phyloP scores from a whole-genome alignment of 1,140 invertebrate species.

The Heliconius melpomene region DNA sequence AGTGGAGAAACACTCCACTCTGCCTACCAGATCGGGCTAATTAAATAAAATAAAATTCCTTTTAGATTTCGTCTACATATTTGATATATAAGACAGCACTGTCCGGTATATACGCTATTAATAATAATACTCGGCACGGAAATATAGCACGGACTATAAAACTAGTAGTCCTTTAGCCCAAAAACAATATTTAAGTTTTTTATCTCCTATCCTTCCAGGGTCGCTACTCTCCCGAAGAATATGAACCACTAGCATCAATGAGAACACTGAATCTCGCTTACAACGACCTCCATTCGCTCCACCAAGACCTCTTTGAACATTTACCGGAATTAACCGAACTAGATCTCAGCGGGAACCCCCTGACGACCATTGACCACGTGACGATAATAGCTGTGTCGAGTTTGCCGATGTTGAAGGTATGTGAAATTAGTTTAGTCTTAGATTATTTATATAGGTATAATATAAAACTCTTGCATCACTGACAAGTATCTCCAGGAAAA shows the following conservation, averaged over 20 bases:
- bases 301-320: constrained; percentile 88
- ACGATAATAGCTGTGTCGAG: constrained; percentile 84
- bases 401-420: constrained; percentile 84
- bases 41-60: too few relatives aligned
- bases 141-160: too few relatives aligned
- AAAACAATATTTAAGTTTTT: not conserved
- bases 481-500: too few relatives aligned
- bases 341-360: constrained; percentile 85
- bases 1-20: not conserved
- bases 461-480: too few relatives aligned
- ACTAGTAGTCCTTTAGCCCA: not conserved
- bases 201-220: constrained; percentile 78
- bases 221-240: constrained; percentile 79
- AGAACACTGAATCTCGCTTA: constrained; percentile 83
- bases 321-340: constrained; percentile 83
- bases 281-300: constrained; percentile 85
- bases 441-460: too few relatives aligned
- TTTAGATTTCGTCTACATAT: too few relatives aligned
- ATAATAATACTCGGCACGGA: too few relatives aligned
- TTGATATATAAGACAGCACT: too few relatives aligned
- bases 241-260: constrained; percentile 83
- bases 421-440: constrained; percentile 25
- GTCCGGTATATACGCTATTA: too few relatives aligned
- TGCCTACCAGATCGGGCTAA: not conserved
- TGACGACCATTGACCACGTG: constrained; percentile 83